phyloP scores from a whole-genome alignment of 2,797 vertebrate genomes.

The Myotis vivesi region DNA sequence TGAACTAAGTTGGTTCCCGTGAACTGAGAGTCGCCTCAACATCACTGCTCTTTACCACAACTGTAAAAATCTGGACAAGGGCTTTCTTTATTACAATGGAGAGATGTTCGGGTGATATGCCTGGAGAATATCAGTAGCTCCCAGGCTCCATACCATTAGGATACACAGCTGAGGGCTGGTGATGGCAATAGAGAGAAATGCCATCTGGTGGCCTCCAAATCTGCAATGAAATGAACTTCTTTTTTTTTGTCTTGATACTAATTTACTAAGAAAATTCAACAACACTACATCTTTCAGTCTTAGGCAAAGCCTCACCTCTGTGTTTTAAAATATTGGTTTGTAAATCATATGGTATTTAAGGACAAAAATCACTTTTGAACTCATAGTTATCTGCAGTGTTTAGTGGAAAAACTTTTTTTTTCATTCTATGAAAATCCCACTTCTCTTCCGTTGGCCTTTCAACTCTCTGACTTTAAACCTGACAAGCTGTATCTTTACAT shows the following conservation, averaged over 20 bases:
- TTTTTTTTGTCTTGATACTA: conserved; percentile 22
- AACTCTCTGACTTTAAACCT: conserved; percentile 13
- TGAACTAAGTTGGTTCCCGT: conserved; percentile 27
- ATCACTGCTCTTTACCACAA: conserved; percentile 10
- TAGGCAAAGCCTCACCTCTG: not conserved
- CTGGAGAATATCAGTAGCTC: not conserved
- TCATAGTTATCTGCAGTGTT: not conserved
- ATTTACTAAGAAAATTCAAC: conserved; percentile 38
- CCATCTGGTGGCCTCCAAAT: conserved; percentile 4
- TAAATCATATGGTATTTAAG: not conserved
- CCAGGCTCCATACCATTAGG: not conserved
- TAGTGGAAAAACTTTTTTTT: not conserved
- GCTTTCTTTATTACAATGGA: not conserved
- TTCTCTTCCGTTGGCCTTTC: not conserved
- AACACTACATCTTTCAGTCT: conserved; percentile 10
- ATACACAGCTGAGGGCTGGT: not conserved
- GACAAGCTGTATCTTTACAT: conserved; percentile 20
- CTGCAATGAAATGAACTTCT: not conserved
- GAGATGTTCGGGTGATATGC: not conserved
- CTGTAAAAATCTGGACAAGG: conserved; percentile 27
- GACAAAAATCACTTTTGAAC: conserved; percentile 46
- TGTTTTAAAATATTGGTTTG: conserved; percentile 42
- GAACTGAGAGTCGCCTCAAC: not conserved
- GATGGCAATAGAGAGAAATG: not conserved
- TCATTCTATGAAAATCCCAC: not conserved